phyloP scores from a whole-genome alignment of 1,140 invertebrate genomes.

The Papilio glaucus region DNA sequence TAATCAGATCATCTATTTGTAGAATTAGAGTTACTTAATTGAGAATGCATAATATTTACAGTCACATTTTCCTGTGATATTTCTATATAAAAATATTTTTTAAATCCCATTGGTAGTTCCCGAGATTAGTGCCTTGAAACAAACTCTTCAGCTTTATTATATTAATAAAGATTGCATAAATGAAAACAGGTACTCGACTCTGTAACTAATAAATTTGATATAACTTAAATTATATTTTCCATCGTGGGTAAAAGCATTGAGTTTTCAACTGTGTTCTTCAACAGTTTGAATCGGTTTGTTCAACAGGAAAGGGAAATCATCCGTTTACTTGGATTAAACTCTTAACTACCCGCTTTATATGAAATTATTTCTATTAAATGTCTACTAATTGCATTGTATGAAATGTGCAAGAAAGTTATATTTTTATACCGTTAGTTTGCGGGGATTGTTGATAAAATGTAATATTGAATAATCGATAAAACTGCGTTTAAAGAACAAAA shows the following conservation, averaged over 20 bases:
- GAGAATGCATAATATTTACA: too few species aligned
- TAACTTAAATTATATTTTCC: neutral
- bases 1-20: too few species aligned
- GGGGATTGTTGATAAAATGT: neutral
- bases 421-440: neutral
- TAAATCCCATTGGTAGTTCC: too few species aligned
- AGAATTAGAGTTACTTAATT: too few species aligned
- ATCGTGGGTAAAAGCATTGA: neutral
- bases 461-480: too few species aligned
- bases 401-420: neutral
- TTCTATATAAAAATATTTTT: too few species aligned
- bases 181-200: neutral
- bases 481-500: too few species aligned
- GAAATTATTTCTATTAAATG: neutral
- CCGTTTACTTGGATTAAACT: conserved; percentile 1
- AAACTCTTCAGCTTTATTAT: too few species aligned
- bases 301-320: neutral
- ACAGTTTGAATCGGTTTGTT: neutral
- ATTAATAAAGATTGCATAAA: neutral
- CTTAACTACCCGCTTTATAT: neutral
- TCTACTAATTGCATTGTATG: neutral
- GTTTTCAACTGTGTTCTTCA: neutral
- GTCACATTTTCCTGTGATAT: too few species aligned
- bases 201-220: neutral
- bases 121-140: too few species aligned